Evolutionary conservation across 2,797 vertebrate genomes (phyloP).

Genomic region (Microctenopoma lineatum): DNA sequence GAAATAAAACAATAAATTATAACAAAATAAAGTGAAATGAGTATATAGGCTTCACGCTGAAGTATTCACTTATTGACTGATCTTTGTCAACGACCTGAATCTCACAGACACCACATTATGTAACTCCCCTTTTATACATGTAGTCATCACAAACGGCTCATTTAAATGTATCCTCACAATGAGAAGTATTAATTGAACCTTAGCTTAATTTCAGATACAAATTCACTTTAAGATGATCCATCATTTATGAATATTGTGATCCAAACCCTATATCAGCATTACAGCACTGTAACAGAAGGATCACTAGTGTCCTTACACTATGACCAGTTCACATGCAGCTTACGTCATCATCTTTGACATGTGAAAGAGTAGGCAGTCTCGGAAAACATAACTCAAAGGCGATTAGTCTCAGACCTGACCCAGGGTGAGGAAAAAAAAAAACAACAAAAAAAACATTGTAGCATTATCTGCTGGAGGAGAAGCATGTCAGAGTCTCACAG

Average conservation of each 20-base stretch:
- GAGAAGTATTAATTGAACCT: too few relatives aligned
- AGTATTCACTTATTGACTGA: too few relatives aligned
- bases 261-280: background rate
- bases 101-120: too few relatives aligned
- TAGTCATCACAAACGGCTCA: too few relatives aligned
- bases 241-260: background rate
- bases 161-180: too few relatives aligned
- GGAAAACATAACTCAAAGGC: constrained; percentile 62
- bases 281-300: background rate
- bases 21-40: too few relatives aligned
- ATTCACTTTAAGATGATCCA: background rate
- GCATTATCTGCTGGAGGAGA: constrained; percentile 74
- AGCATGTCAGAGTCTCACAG: constrained; percentile 62
- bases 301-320: constrained; percentile 6
- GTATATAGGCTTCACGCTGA: too few relatives aligned
- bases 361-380: constrained; percentile 43
- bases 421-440: background rate
- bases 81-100: too few relatives aligned
- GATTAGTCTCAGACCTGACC: constrained; percentile 66
- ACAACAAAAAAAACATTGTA: constrained; percentile 37
- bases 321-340: constrained; percentile 49
- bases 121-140: too few relatives aligned
- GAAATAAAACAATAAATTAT: too few relatives aligned
- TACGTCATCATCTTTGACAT: constrained; percentile 56
- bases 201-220: too few relatives aligned